phyloP scores from a whole-genome alignment of 1,140 invertebrate species.

The Drosophila cardini region DNA sequence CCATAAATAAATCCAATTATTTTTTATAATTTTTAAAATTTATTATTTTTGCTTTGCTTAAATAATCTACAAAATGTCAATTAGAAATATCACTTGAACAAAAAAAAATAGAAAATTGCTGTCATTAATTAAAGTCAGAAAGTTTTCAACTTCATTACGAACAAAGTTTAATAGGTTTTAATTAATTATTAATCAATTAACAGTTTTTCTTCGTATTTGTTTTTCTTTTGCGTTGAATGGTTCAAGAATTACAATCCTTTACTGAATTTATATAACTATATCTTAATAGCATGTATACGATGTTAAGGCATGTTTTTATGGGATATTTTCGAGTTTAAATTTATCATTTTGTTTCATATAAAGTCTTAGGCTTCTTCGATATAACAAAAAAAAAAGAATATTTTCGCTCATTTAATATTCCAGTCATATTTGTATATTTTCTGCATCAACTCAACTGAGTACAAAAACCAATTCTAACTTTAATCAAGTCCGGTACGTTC shows the following conservation, averaged over 20 bases:
- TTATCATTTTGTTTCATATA: too few relatives aligned
- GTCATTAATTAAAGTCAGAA: constrained; percentile 30
- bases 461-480: too few relatives aligned
- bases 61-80: constrained; percentile 32
- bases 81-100: constrained; percentile 8
- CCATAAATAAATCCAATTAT: constrained; percentile 63
- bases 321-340: too few relatives aligned
- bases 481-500: too few relatives aligned
- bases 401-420: too few relatives aligned
- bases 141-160: constrained; percentile 28
- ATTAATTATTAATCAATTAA: constrained; percentile 40
- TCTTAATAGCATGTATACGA: constrained; percentile 2
- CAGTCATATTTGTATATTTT: too few relatives aligned
- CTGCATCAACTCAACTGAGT: too few relatives aligned
- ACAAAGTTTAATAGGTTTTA: constrained; percentile 38
- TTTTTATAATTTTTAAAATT: constrained; percentile 67
- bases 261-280: constrained; percentile 8
- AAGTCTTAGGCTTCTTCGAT: too few relatives aligned
- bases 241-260: background rate
- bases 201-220: constrained; percentile 20
- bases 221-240: constrained; percentile 24
- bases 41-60: constrained; percentile 45
- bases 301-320: background rate
- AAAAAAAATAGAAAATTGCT: constrained; percentile 18
- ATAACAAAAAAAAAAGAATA: too few relatives aligned